phyloP scores from a whole-genome alignment of 2,888 invertebrate genomes.

The Synanthedon tipuliformis region DNA sequence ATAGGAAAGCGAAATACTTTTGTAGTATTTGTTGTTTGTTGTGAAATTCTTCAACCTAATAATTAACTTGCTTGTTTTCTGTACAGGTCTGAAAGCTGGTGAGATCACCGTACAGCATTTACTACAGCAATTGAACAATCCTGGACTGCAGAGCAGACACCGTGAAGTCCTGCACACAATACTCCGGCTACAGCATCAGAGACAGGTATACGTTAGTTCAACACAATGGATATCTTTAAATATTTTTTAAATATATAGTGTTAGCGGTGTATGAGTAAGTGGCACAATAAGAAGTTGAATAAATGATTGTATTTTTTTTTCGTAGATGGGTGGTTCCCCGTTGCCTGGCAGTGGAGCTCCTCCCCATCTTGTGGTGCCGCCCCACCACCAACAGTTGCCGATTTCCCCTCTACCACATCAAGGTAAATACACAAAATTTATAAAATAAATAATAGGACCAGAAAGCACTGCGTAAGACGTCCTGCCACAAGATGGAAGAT shows the following conservation, averaged over 20 bases:
- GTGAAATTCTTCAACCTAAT: no score
- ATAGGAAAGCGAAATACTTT: no score
- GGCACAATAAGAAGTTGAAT: no score
- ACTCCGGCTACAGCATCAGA: slow-evolving; percentile 62
- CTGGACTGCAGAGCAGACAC: slow-evolving; percentile 79
- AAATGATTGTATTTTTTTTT: no score
- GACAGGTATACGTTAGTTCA: slow-evolving; percentile 31
- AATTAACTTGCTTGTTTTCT: background rate
- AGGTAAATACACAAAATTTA: slow-evolving; percentile 38
- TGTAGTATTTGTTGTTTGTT: no score
- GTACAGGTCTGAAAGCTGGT: slow-evolving; percentile 77
- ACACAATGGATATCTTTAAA: background rate
- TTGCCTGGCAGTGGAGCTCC: slow-evolving; percentile 26
- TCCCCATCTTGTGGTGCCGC: slow-evolving; percentile 44
- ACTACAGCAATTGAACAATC: slow-evolving; percentile 81
- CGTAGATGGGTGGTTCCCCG: slow-evolving; percentile 51
- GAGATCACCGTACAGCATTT: slow-evolving; percentile 81
- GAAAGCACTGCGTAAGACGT: no score
- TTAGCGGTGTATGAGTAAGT: no score
- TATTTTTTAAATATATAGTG: background rate
- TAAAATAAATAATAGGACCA: no score
- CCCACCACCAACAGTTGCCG: slow-evolving; percentile 67
- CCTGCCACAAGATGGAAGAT: no score
- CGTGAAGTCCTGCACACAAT: slow-evolving; percentile 78
- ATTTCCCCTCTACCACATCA: slow-evolving; percentile 74